Percentiles rank a stretch among this genome's conserved stretches.
Evolutionary conservation across 2,888 invertebrate species (phyloP).

Genomic region (Poecilobothrus nobilitatus): DNA sequence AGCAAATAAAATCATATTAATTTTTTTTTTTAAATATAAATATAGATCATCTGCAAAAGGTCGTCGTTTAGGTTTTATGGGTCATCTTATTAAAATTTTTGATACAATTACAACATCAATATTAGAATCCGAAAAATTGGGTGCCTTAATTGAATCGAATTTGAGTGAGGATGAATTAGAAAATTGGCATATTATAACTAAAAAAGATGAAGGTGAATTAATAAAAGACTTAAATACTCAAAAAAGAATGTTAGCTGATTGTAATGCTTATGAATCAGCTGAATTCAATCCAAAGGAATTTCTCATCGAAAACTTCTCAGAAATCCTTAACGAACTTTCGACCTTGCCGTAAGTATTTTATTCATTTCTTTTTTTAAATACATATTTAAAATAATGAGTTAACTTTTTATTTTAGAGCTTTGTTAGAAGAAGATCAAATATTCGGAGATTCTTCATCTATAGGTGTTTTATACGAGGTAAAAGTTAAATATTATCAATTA

Average conservation of each 20-base stretch:
- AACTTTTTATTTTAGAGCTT: neutral
- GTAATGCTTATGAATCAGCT: slow-evolving; percentile 38
- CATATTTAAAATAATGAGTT: too few species aligned
- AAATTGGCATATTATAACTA: slow-evolving; percentile 42
- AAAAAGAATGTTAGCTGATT: slow-evolving; percentile 38
- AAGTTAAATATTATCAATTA: neutral
- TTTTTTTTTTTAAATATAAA: slow-evolving; percentile 13
- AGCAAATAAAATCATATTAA: neutral
- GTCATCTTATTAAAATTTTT: slow-evolving; percentile 55
- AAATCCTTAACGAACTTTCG: slow-evolving; percentile 27
- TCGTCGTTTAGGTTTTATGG: slow-evolving; percentile 57
- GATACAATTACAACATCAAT: slow-evolving; percentile 48
- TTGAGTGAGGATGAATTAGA: slow-evolving; percentile 47
- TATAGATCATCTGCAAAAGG: slow-evolving; percentile 47
- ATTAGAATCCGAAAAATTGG: slow-evolving; percentile 47
- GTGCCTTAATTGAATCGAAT: slow-evolving; percentile 48
- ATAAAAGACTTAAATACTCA: slow-evolving; percentile 35
- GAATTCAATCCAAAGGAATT: slow-evolving; percentile 36
- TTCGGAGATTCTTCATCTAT: neutral
- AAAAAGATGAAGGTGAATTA: slow-evolving; percentile 37
- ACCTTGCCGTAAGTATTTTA: slow-evolving; percentile 22
- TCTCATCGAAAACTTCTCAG: slow-evolving; percentile 27
- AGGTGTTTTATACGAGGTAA: neutral
- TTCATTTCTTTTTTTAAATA: neutral
- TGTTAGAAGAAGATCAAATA: slow-evolving; percentile 5